Conservation (phyloP, 2,113 vertebrate genomes). For the Podiceps cristatus region DNA sequence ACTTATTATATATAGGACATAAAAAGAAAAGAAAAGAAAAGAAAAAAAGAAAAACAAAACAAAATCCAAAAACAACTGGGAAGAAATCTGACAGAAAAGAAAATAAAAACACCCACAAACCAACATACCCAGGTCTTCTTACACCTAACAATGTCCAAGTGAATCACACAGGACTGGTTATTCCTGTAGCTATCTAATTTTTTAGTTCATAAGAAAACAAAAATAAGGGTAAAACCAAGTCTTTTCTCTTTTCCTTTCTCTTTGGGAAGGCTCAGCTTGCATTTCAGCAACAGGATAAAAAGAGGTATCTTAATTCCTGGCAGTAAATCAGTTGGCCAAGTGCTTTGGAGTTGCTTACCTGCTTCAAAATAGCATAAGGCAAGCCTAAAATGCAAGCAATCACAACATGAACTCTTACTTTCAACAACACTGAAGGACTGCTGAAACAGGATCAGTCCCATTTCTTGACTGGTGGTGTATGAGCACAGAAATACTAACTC, state of each 20-base stretch:
- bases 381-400: background rate
- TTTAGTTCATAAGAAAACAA: background rate
- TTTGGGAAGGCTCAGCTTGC: background rate
- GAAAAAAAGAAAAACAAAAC: no score
- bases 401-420: background rate
- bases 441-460: background rate
- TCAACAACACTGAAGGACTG: background rate
- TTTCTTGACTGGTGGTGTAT: background rate
- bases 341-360: background rate
- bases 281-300: background rate
- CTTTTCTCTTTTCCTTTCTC: background rate
- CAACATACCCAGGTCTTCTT: background rate
- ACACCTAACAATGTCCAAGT: background rate
- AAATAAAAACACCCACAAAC: background rate
- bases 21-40: no score
- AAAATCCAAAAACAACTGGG: background rate
- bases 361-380: background rate
- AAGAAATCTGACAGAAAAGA: background rate
- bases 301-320: accelerated
- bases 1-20: background rate
- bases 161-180: background rate
- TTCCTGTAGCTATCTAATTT: background rate
- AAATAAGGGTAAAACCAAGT: background rate
- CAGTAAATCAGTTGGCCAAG: background rate
- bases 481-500: background rate